phyloP scores from a whole-genome alignment of 2,888 invertebrate genomes.

The Dasypolia templi region DNA sequence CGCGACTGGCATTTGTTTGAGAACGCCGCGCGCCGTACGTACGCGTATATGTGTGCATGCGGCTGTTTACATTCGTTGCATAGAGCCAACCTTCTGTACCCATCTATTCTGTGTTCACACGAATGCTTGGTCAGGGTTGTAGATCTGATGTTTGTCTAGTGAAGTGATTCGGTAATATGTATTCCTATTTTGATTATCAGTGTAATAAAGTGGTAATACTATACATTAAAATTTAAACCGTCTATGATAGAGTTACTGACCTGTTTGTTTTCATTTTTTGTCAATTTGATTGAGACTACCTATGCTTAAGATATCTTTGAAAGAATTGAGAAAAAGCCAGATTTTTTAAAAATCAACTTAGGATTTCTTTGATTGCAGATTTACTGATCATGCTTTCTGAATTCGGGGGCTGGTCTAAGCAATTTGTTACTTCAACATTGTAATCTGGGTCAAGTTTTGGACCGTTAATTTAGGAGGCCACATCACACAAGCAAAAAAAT shows the following conservation, averaged over 20 bases:
- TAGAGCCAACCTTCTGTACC: not conserved
- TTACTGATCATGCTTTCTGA: not conserved
- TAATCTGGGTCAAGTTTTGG: not conserved
- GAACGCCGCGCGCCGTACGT: not conserved
- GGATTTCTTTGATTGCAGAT: not conserved
- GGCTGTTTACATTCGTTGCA: not conserved
- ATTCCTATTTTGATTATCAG: slow-evolving; percentile 23
- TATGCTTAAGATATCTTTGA: not conserved
- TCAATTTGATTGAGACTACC: not conserved
- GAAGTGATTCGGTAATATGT: slow-evolving; percentile 24
- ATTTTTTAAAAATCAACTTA: too few species aligned
- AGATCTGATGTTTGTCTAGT: slow-evolving; percentile 34
- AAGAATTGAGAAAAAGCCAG: too few species aligned
- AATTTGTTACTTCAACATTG: not conserved
- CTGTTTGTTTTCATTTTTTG: not conserved
- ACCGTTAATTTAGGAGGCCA: not conserved
- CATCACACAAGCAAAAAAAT: slow-evolving; percentile 6
- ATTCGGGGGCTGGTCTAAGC: not conserved
- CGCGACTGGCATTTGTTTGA: not conserved
- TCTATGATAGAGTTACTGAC: not conserved
- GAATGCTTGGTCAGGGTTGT: slow-evolving; percentile 32
- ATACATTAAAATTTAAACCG: not conserved
- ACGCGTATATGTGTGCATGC: not conserved
- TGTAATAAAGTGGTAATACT: slow-evolving; percentile 11
- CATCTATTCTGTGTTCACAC: slow-evolving; percentile 26